Evolutionary conservation across 2,797 vertebrate species (phyloP).

Genomic region (Argentina silus): DNA sequence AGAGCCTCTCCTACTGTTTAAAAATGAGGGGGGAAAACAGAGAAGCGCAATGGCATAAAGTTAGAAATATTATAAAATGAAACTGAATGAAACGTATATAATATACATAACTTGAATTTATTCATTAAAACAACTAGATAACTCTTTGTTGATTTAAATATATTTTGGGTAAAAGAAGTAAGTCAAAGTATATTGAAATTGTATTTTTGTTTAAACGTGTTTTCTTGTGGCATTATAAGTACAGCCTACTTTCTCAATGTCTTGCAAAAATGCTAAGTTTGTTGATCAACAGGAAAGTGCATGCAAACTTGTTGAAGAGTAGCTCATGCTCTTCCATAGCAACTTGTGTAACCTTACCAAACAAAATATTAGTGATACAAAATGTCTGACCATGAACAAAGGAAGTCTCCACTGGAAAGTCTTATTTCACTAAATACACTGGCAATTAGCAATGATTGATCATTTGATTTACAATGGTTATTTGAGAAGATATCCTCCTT

Average conservation of each 20-base stretch:
- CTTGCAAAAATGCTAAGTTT: neutral
- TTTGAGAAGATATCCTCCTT: constrained; percentile 27
- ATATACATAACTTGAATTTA: neutral
- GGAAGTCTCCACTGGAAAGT: neutral
- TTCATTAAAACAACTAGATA: too few relatives aligned
- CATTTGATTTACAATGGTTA: constrained; percentile 11
- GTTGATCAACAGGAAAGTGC: constrained; percentile 25
- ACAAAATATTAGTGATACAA: too few relatives aligned
- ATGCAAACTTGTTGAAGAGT: too few relatives aligned
- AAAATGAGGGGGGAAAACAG: constrained; percentile 47
- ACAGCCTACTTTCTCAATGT: neutral
- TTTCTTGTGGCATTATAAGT: neutral
- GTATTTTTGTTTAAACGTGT: neutral
- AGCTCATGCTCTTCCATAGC: too few relatives aligned
- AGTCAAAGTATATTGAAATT: neutral
- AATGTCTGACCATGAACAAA: neutral
- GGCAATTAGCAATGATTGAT: neutral
- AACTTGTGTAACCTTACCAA: too few relatives aligned
- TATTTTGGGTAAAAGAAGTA: neutral
- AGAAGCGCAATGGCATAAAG: constrained; percentile 57
- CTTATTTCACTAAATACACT: neutral
- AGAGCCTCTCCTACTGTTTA: constrained; percentile 67
- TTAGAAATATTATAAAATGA: constrained; percentile 27
- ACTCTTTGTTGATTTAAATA: neutral
- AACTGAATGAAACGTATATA: neutral